These are phyloP conservation scores for Orussus abietinus DNA, from an alignment of 1,140 invertebrate species.

Conservation along the genomic window DNA sequence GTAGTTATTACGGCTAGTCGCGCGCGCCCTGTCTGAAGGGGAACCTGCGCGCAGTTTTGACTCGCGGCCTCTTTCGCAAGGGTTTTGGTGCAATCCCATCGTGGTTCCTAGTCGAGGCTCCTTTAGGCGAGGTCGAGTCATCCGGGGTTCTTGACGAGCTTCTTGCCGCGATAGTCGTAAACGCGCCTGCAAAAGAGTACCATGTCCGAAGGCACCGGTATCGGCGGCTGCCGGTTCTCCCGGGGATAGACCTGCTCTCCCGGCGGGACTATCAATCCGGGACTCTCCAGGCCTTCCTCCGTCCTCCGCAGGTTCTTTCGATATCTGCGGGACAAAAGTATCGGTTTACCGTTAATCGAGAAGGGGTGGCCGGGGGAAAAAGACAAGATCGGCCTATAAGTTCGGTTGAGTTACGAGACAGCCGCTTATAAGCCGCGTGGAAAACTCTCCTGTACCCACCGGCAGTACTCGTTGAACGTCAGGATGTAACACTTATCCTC, in stretches of 20 bases:
- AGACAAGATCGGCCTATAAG: no score
- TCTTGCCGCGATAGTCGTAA: conserved; percentile 88
- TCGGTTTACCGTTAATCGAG: no score
- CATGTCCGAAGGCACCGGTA: conserved; percentile 74
- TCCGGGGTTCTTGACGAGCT: conserved; percentile 68
- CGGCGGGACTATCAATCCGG: conserved; percentile 59
- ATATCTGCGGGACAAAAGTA: no score
- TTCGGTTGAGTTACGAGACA: no score
- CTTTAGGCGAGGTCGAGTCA: conserved; percentile 52
- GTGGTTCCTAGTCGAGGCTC: conserved; percentile 30
- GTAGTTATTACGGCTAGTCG: no score
- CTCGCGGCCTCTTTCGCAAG: conserved; percentile 17
- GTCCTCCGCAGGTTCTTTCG: conserved; percentile 60
- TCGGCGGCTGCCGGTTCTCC: conserved; percentile 61
- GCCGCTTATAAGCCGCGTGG: no score
- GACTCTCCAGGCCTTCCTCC: conserved; percentile 59
- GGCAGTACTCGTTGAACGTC: conserved; percentile 94
- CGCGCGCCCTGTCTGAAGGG: conserved; percentile 21
- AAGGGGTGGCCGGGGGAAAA: no score
- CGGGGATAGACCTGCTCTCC: conserved; percentile 54
- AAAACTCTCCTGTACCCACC: no score
- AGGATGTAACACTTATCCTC: conserved; percentile 97
- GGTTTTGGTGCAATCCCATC: conserved; percentile 32
- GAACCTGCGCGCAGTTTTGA: conserved; percentile 41
- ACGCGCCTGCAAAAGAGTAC: conserved; percentile 92